Percentiles rank a stretch among this genome's conserved stretches.
These are phyloP conservation scores for Trichoplusia ni DNA, from an alignment of 1,140 invertebrate genomes.

Conservation along the genomic window DNA sequence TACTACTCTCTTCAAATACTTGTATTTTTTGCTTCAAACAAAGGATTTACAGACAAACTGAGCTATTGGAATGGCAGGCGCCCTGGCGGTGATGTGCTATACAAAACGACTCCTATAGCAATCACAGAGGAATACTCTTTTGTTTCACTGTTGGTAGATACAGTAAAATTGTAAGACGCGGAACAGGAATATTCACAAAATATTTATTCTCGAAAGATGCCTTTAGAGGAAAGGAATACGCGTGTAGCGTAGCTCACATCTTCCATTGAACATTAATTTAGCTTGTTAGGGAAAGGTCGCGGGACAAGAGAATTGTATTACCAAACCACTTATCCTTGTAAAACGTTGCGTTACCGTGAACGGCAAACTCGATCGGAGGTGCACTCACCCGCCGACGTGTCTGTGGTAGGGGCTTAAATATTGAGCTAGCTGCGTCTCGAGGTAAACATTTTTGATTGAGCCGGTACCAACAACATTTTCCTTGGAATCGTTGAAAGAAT, in stretches of 20 bases:
- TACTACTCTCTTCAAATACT: slow-evolving; percentile 34
- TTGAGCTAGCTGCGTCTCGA: slow-evolving; percentile 46
- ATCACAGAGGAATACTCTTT: background rate
- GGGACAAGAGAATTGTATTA: slow-evolving; percentile 13
- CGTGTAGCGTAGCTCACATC: background rate
- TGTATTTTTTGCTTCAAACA: slow-evolving; percentile 40
- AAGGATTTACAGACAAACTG: slow-evolving; percentile 36
- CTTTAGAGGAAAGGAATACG: background rate
- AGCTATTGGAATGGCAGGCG: slow-evolving; percentile 24
- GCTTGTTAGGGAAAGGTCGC: slow-evolving; percentile 16
- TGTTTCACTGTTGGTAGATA: background rate
- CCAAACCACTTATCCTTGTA: slow-evolving; percentile 21
- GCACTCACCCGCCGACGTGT: slow-evolving; percentile 30
- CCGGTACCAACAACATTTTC: slow-evolving; percentile 40
- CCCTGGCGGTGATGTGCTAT: background rate
- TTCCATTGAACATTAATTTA: slow-evolving; percentile 17
- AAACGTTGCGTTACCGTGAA: slow-evolving; percentile 29
- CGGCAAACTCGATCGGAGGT: slow-evolving; percentile 11
- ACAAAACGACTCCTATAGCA: background rate
- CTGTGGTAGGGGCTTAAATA: slow-evolving; percentile 52
- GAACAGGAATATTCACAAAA: no score
- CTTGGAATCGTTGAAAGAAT: slow-evolving; percentile 42
- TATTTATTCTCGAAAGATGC: background rate
- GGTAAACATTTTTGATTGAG: slow-evolving; percentile 67
- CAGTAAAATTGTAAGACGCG: no score